Conservation (phyloP, 2,888 invertebrate species). For the Terebella lapidaria region DNA sequence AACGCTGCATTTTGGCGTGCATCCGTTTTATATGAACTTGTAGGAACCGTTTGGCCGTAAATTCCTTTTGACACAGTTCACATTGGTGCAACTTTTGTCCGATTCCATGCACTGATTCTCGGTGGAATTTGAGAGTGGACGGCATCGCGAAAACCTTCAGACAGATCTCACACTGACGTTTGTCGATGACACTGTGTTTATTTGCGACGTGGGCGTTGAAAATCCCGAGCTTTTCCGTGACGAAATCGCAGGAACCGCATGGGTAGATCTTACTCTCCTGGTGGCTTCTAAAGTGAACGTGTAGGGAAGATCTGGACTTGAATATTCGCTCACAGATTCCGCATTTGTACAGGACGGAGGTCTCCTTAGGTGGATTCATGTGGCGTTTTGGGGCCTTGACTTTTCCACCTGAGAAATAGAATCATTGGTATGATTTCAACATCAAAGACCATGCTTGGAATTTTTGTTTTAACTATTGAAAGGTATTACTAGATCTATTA, state of each 20-base stretch:
- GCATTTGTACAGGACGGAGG: not conserved
- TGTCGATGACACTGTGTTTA: not conserved
- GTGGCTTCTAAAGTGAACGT: conserved; percentile 1
- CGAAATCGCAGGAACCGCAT: conserved; percentile 7
- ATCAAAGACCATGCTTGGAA: too few relatives aligned
- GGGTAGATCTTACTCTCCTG: not conserved
- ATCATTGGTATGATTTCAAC: too few relatives aligned
- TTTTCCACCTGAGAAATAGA: too few relatives aligned
- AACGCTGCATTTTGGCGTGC: conserved; percentile 9
- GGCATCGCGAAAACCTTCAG: conserved; percentile 3
- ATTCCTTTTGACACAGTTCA: conserved; percentile 11
- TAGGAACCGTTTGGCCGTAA: conserved; percentile 11
- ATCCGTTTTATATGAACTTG: conserved; percentile 14
- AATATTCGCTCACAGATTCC: not conserved
- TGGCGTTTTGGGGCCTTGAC: not conserved
- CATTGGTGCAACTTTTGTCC: conserved; percentile 4
- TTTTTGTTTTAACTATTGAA: too few relatives aligned
- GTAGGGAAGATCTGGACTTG: not conserved
- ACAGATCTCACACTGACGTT: conserved; percentile 10
- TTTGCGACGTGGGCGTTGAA: not conserved
- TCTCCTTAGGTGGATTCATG: not conserved
- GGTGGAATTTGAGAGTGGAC: conserved; percentile 8
- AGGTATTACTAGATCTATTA: too few relatives aligned
- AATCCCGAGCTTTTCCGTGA: not conserved
- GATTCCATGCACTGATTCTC: conserved; percentile 4